A percentile compares a stretch with the other conserved stretches of the same genome.
These are phyloP conservation scores for Megastigmus dorsalis DNA, from an alignment of 2,888 invertebrate genomes.

Conservation along the genomic window DNA sequence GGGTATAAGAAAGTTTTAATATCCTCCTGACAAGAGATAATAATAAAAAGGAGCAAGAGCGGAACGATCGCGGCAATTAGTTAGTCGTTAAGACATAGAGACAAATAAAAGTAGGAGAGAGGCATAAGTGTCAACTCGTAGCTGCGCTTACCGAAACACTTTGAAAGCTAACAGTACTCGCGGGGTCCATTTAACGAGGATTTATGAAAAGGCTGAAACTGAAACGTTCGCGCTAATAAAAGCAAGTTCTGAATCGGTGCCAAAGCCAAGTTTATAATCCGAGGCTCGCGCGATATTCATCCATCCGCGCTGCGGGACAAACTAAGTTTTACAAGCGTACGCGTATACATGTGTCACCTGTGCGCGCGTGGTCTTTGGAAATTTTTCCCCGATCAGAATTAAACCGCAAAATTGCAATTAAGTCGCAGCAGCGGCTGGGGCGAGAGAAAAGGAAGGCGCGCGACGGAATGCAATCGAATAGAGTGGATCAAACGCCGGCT, in stretches of 20 bases:
- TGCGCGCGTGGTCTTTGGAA: too few relatives aligned
- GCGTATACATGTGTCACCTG: too few relatives aligned
- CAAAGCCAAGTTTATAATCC: conserved; percentile 58
- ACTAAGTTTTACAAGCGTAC: conserved; percentile 34
- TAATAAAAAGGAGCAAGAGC: too few relatives aligned
- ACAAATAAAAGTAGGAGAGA: conserved; percentile 23
- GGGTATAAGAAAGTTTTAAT: too few relatives aligned
- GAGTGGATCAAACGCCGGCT: too few relatives aligned
- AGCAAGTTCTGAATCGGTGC: conserved; percentile 60
- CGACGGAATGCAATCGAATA: too few relatives aligned
- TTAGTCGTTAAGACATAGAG: conserved; percentile 14
- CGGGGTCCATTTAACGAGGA: conserved; percentile 60
- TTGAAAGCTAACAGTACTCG: conserved; percentile 58
- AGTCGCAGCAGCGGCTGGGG: too few relatives aligned
- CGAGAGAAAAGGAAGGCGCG: too few relatives aligned
- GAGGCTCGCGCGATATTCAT: conserved; percentile 49
- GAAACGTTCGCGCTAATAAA: conserved; percentile 57
- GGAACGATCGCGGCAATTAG: conserved; percentile 7
- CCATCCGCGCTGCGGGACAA: conserved; percentile 14
- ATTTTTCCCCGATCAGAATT: too few relatives aligned
- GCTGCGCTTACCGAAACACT: conserved; percentile 32
- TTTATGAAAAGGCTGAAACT: conserved; percentile 49
- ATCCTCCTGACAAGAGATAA: too few relatives aligned
- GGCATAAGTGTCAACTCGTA: conserved; percentile 19
- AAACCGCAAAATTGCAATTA: too few relatives aligned